phyloP scores from a whole-genome alignment of 2,888 invertebrate genomes.

The Creontiades dilutus region DNA sequence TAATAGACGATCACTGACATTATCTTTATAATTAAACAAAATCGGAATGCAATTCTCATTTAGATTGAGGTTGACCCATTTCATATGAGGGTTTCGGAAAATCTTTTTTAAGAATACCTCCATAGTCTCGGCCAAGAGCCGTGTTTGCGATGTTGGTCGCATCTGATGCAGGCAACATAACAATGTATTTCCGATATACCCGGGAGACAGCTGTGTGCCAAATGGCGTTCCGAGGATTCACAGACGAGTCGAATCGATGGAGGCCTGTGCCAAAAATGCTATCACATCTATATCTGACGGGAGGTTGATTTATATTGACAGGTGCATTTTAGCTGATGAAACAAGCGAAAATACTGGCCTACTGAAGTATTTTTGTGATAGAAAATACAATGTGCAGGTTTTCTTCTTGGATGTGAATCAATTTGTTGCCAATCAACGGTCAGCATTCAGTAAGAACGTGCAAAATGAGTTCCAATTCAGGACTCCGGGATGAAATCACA shows the following conservation, averaged over 20 bases:
- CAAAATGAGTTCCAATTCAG: too few species aligned
- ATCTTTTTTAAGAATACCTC: background rate
- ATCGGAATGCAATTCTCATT: too few species aligned
- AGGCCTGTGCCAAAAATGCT: conserved; percentile 44
- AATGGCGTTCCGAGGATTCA: conserved; percentile 66
- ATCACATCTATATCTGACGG: background rate
- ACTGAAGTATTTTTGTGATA: background rate
- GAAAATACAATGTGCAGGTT: too few species aligned
- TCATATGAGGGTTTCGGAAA: background rate
- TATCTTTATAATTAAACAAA: too few species aligned
- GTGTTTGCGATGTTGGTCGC: background rate
- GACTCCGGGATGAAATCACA: too few species aligned
- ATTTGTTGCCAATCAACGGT: too few species aligned
- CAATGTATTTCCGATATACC: conserved; percentile 15
- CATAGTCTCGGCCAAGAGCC: background rate
- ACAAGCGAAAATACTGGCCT: background rate
- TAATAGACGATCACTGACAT: too few species aligned
- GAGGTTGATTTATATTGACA: background rate
- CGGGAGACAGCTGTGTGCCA: conserved; percentile 7
- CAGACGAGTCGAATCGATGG: conserved; percentile 46
- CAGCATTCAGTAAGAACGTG: too few species aligned
- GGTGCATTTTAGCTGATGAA: conserved; percentile 1
- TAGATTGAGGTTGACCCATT: background rate
- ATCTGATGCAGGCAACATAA: background rate
- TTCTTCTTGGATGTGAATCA: too few species aligned